Evolutionary conservation across 1,140 invertebrate genomes (phyloP), one percentile per base, ranked within the genome.

Genomic region (Oedothorax gibbosus): DNA sequence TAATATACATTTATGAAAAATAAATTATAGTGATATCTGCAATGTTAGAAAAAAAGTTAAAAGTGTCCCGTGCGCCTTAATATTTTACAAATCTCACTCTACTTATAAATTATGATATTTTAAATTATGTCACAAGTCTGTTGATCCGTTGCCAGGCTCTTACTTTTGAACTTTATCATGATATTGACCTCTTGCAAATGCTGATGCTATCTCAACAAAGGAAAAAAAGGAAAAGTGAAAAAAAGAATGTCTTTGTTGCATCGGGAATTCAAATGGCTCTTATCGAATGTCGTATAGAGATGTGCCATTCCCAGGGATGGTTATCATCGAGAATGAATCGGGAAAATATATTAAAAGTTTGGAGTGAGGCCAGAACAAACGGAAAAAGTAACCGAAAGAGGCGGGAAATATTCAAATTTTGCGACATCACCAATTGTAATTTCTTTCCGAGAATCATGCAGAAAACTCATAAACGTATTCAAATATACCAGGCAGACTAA

Each of bases 321-420:
- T 60, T 71, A 51, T 12, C 50, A 21, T 14, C 50, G n/a, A 53
- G 49, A 15, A 71, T 71, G 21, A 14, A 71, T 81, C 71, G 20
- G 14, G 35, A 35, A 60, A 35, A 71, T 68, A 71, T 71, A 71
- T 64, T 64, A 64, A 60, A 71, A 69, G 21, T 60, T 49, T 81
- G 78, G 78, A 81, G 14, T 6, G 53, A 21, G 60, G 78, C 78
- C 78, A 81, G 62, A 66, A 81, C 66, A 81, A 81, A 69, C n/a
- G 56, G 66, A 69, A 71, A 57, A 57, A 71, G 68, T 71, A 71
- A 81, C n/a, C 18, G 77, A 68, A 50, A 62, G 77, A 9, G 35
- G 12, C 54, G 18, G 56, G 1, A 50, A 60, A 68, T 60, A 81
- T 81, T 81, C 64, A 81, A 81, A 81, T 81, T 81, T 18, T 69